A percentile compares a stretch with the other conserved stretches of the same genome.
Evolutionary conservation across 1,140 invertebrate genomes (phyloP).

Genomic region (Calephelis nemesis): DNA sequence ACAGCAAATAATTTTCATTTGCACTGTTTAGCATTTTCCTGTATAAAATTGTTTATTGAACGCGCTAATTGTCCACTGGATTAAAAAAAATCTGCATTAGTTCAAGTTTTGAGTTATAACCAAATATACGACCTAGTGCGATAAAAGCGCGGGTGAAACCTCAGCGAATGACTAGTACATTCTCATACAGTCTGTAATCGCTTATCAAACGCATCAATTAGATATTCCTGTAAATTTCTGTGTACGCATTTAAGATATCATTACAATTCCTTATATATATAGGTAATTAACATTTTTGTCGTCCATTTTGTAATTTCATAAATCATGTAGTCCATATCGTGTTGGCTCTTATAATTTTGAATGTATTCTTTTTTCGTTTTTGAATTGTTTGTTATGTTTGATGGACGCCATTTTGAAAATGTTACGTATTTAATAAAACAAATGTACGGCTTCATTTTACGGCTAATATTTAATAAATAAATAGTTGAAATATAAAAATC

Average conservation of each 20-base stretch:
- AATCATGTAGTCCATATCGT: conserved; percentile 47
- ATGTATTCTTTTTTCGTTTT: conserved; percentile 34
- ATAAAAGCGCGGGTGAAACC: no score
- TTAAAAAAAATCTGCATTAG: no score
- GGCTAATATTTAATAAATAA: not conserved
- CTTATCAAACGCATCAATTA: conserved; percentile 22
- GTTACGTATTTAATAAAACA: not conserved
- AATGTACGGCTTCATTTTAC: not conserved
- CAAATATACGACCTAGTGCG: no score
- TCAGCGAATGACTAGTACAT: no score
- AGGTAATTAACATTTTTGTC: conserved; percentile 42
- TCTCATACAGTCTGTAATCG: not conserved
- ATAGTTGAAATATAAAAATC: conserved; percentile 4
- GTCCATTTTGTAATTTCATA: conserved; percentile 45
- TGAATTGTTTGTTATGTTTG: conserved; percentile 8
- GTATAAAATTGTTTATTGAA: no score
- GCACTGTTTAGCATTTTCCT: no score
- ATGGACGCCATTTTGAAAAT: conserved; percentile 8
- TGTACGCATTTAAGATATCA: conserved; percentile 17
- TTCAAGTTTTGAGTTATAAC: no score
- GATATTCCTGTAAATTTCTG: conserved; percentile 12
- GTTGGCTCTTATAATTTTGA: conserved; percentile 42
- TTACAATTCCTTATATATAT: conserved; percentile 25
- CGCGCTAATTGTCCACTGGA: no score
- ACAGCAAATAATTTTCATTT: no score